Conservation (phyloP, 2,113 vertebrate species). For the Camelus bactrianus region DNA sequence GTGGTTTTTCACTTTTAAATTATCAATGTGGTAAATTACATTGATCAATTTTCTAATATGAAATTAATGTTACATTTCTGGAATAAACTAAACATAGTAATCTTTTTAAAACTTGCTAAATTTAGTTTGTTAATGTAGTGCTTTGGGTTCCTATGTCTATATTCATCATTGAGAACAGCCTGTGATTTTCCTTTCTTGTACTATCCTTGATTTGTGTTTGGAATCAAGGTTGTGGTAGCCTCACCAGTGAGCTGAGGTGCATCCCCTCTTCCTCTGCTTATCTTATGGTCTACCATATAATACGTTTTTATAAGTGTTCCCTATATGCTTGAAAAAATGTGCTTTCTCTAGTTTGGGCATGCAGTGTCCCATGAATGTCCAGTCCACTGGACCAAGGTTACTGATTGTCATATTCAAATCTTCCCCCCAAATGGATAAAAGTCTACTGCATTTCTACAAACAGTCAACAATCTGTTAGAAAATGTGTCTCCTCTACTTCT, state of each 20-base stretch:
- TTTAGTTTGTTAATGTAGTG: conserved; percentile 1
- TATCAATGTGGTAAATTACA: not conserved
- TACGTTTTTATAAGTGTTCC: not conserved
- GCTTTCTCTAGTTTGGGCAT: not conserved
- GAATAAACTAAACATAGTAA: not conserved
- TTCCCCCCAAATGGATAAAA: not conserved
- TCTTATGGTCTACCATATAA: not conserved
- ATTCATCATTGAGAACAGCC: not conserved
- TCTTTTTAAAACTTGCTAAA: not conserved
- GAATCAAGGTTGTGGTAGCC: not conserved
- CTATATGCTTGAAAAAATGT: not conserved
- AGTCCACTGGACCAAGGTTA: not conserved
- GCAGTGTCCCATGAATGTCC: not conserved
- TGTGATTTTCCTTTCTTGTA: conserved; percentile 33
- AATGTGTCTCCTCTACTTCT: not conserved
- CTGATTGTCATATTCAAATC: conserved; percentile 30
- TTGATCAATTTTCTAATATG: conserved; percentile 40
- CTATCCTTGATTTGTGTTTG: conserved; percentile 10
- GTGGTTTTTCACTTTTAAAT: conserved; percentile 32
- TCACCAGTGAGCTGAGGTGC: not conserved
- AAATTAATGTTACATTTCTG: not conserved
- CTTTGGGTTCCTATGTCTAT: not conserved
- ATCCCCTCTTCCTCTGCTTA: not conserved
- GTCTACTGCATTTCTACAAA: not conserved
- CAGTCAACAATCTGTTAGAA: not conserved